phyloP scores from a whole-genome alignment of 2,113 vertebrate species.

The Pandion haliaetus region DNA sequence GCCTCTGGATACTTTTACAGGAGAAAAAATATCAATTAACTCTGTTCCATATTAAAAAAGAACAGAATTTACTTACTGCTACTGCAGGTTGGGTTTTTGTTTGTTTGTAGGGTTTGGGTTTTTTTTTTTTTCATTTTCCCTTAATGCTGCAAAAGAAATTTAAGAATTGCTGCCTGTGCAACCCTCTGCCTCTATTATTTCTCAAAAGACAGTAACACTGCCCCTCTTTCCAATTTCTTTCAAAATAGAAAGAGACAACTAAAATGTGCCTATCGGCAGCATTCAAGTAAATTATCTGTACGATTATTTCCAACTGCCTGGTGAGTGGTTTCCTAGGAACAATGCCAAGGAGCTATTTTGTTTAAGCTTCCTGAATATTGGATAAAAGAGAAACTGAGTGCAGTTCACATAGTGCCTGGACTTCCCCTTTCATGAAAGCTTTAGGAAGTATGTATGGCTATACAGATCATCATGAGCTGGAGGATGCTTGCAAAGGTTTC shows the following conservation, averaged over 20 bases:
- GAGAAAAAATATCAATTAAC: not conserved
- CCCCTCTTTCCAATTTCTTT: conserved; percentile 7
- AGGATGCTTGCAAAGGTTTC: not conserved
- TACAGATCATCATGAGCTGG: not conserved
- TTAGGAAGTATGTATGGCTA: not conserved
- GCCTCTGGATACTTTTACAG: not conserved
- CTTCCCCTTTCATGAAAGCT: not conserved
- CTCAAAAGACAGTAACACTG: not conserved
- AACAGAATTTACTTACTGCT: not conserved
- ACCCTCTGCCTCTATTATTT: conserved; percentile 15
- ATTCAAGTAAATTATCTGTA: conserved; percentile 8
- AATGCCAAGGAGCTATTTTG: conserved; percentile 27
- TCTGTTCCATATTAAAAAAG: not conserved
- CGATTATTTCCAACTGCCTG: conserved; percentile 51
- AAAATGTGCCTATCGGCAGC: not conserved
- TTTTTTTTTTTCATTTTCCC: not conserved
- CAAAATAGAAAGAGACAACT: conserved; percentile 14
- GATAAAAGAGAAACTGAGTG: not conserved
- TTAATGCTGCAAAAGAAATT: not conserved
- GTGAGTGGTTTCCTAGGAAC: conserved; percentile 47
- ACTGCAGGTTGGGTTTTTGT: not conserved
- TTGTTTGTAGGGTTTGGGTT: not conserved
- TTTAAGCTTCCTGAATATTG: conserved; percentile 28
- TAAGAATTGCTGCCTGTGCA: not conserved
- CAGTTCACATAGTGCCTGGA: not conserved